Base-by-base conservation (phyloP, 2,113 vertebrate species). In the Dipodomys merriami region DNA sequence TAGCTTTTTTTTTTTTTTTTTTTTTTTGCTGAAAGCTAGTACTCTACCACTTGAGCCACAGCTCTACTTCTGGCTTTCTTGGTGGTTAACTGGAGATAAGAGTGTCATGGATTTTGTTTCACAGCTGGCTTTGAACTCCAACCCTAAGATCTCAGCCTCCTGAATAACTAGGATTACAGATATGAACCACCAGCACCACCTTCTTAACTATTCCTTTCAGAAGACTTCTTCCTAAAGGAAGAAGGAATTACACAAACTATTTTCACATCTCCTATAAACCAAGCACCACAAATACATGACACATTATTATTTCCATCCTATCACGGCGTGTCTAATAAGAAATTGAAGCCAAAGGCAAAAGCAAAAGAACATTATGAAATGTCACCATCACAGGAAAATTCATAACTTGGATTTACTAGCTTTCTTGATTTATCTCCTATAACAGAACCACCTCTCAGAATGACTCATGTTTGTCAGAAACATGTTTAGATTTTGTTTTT, bases 391-490 rank as follows among this genome's bases (percentile, higher is more conserved):
- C 39, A 68, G 33, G 39, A 68, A 92, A 20, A 35, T 83, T 71
- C 23, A n/a, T 77, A 39, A 72, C 19, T 62, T 62, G 69, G 53
- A 83, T 23, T 23, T 71, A 22, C 6, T 18, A 72, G 39, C 27
- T 71, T 64, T 68, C 57, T 64, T 30, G 82, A 80, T 80, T 72
- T 86, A 39, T 69, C 77, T 80, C 30, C 83, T 78, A 71, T 39
- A 20, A 35, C 33, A 64, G 81, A 85, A 76, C 39, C 39, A 16
- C 57, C 62, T 80, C 5, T 62, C 81, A 77, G 19, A 74, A 2
- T 33, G 49, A 72, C 30, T 94, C 71, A 65, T 9, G 53, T 67
- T 86, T 86, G 78, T 11, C 33, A 78, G 64, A 86, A 91, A 74
- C 4, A 49, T 18, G 4, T 57, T 57, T 57, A 57, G 15, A 3